Evolutionary conservation across 1,140 invertebrate species (phyloP), one percentile per base, ranked within the genome.

Genomic region (Bombyx mandarina): DNA sequence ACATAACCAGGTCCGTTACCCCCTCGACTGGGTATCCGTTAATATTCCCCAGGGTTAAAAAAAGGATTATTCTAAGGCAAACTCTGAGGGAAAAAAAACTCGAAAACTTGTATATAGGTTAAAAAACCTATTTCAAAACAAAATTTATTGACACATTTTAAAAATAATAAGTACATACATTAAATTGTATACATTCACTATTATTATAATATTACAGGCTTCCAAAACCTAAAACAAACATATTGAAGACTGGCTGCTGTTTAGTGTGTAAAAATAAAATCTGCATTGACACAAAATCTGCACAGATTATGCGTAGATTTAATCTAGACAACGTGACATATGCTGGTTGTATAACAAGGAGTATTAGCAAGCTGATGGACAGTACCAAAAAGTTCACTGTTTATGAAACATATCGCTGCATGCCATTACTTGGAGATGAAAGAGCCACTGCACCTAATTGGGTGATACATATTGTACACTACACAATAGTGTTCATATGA

Each of bases 381-480:
- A 35, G 42, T 46, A 54, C 63, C 1, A 71, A 74, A 43, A 62
- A 79, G 6, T 77, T 81, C 54, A 66, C 69, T 51, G 63, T 84
- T 12, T 52, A 77, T 18, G 81, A 84, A 54, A 56, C 66, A 1
- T 82, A 84, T 49, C 63, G 71, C 48, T 78, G 77, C 61, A 84
- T 84, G 79, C 81, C 81, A 3, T 58, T 84, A 1, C 54, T 84
- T 8, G 81, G 81, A 1, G 69, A 82, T 62, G 81, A 84, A 50
- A 60, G 71, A 46, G 52, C 65, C 4, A 65, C 59, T 44, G 60
- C 71, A 3, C 81, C 81, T 7, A 58, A 81, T 48, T 84, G 81
- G 81, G 65, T 77, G 43, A 64, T 78, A 7, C 79, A 84, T 69
- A 70, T 80, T 61, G 76, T 74, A 5, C 68, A 62, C 45, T 80